Percentiles rank a stretch among this genome's conserved stretches.
Evolutionary conservation across 2,888 invertebrate species (phyloP).

Genomic region (Gonocerus acuteangulatus): DNA sequence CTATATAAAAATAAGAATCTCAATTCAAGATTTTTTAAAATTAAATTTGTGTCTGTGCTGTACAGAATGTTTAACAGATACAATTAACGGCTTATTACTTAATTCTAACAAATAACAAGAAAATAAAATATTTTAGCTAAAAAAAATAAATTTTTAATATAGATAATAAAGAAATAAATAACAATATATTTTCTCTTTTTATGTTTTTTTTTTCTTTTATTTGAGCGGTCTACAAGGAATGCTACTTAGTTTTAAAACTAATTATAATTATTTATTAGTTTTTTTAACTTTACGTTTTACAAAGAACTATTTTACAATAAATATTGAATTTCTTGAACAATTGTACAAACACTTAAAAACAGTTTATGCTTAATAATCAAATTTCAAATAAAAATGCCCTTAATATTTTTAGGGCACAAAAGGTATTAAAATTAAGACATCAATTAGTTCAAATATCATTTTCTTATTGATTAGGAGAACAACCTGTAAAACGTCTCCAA

Average conservation of each 20-base stretch:
- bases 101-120: constrained; percentile 6
- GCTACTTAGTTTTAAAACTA: not conserved
- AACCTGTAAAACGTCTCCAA: no score
- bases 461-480: no score
- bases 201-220: not conserved
- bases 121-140: constrained; percentile 8
- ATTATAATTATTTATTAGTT: not conserved
- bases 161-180: constrained; percentile 7
- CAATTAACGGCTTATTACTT: not conserved
- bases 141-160: constrained; percentile 6
- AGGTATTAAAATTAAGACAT: no score
- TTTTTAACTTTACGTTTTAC: constrained; percentile 1
- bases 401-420: no score
- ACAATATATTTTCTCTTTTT: not conserved
- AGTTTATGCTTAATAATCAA: constrained; percentile 3
- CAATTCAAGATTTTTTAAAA: constrained; percentile 1
- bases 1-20: not conserved
- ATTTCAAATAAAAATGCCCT: constrained; percentile 4
- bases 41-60: not conserved
- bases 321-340: not conserved
- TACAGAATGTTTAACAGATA: not conserved
- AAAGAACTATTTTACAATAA: not conserved
- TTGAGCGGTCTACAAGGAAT: constrained; percentile 20
- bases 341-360: not conserved
- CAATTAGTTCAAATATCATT: no score